These are phyloP conservation scores for Ovis aries DNA, from an alignment of 2,113 vertebrate species.

Conservation along the genomic window ARS-UI_Ramb_v3.0 NC_082741.1:140501-141000, in stretches of 20 bases:
- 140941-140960: accelerated
- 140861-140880: accelerated
- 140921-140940: accelerated
- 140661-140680: accelerated
- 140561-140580: too few species aligned
- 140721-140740: accelerated
- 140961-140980: too few species aligned
- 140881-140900: background rate
- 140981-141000: accelerated
- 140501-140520: accelerated
- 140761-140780: accelerated
- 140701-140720: accelerated
- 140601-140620: accelerated
- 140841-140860: accelerated
- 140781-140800: accelerated
- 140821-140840: accelerated
- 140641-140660: background rate
- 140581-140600: accelerated
- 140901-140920: background rate
- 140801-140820: accelerated
- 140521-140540: too few species aligned
- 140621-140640: background rate
- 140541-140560: accelerated
- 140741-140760: accelerated
- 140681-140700: background rate